Conservation (phyloP, 2,113 vertebrate species). For the Cyprinodon tularosa region DNA sequence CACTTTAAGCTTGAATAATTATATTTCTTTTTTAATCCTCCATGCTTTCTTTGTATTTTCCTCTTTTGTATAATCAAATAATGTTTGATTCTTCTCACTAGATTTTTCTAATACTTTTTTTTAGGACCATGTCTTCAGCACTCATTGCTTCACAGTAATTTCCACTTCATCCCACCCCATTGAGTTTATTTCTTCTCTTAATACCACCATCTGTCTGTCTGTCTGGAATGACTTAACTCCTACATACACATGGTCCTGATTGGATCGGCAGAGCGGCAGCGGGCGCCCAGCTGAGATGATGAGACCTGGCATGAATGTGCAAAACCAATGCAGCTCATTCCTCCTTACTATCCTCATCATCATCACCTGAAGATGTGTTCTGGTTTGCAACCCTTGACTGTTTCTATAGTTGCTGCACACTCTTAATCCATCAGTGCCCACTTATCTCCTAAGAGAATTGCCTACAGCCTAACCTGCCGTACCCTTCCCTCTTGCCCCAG, state of each 20-base stretch:
- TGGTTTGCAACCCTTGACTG: constrained; percentile 17
- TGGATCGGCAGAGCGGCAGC: constrained; percentile 35
- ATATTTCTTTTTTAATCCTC: constrained; percentile 19
- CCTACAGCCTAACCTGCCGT: constrained; percentile 22
- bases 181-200: constrained; percentile 26
- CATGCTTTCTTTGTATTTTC: background rate
- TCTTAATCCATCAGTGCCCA: constrained; percentile 20
- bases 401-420: constrained; percentile 2
- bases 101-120: constrained; percentile 17
- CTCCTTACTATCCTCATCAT: constrained; percentile 27
- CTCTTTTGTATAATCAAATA: constrained; percentile 12
- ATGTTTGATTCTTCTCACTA: constrained; percentile 34
- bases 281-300: constrained; percentile 46
- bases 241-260: constrained; percentile 43
- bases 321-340: constrained; percentile 21
- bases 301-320: constrained; percentile 19
- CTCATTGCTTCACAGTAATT: constrained; percentile 32
- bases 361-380: constrained; percentile 31
- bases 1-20: constrained; percentile 31
- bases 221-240: constrained; percentile 45
- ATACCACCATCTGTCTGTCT: constrained; percentile 55
- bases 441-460: constrained; percentile 29
- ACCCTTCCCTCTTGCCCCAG: constrained; percentile 9
- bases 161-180: constrained; percentile 35
- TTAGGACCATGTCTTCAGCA: constrained; percentile 28